Evolutionary conservation across 2,888 invertebrate species (phyloP).

Genomic region (Dendrolimus houi): DNA sequence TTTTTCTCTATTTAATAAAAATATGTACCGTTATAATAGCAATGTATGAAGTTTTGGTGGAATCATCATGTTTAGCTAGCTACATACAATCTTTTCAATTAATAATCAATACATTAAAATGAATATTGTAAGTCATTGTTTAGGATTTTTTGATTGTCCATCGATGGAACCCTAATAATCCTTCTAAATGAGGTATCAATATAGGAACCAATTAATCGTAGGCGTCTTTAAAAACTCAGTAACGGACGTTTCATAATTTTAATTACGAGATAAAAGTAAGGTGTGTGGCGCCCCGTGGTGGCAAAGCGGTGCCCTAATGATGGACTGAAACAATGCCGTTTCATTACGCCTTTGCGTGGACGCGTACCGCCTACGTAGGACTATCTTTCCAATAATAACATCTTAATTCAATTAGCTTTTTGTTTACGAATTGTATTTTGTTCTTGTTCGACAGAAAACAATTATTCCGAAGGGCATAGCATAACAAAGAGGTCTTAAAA

Average conservation of each 20-base stretch:
- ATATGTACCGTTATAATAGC: too few species aligned
- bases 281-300: conserved; percentile 51
- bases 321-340: conserved; percentile 48
- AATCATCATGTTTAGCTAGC: too few species aligned
- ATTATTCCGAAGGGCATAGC: too few species aligned
- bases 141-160: neutral
- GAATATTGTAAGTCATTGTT: too few species aligned
- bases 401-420: neutral
- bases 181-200: conserved; percentile 27
- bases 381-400: neutral
- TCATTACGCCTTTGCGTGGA: conserved; percentile 16
- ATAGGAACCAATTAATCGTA: conserved; percentile 39
- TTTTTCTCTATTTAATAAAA: too few species aligned
- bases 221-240: conserved; percentile 35
- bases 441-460: too few species aligned
- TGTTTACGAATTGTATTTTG: too few species aligned
- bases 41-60: too few species aligned
- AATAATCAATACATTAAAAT: too few species aligned
- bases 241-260: conserved; percentile 50
- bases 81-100: too few species aligned
- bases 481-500: too few species aligned
- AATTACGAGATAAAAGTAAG: conserved; percentile 57
- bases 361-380: neutral
- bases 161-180: neutral
- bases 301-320: conserved; percentile 29